Base-by-base conservation (phyloP, 2,113 vertebrate species). In the Brachyistius frenatus region DNA sequence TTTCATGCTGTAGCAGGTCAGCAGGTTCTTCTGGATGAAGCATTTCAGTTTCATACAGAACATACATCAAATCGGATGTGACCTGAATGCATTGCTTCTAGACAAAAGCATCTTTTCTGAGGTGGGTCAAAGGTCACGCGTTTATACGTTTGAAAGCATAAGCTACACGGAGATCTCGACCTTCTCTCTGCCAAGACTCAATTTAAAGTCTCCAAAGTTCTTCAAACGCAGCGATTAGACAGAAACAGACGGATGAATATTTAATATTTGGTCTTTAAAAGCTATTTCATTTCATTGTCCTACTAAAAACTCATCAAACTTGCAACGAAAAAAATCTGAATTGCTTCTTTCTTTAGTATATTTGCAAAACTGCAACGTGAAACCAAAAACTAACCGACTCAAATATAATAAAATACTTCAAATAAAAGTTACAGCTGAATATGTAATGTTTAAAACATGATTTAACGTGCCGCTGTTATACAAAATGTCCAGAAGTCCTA, bases 51-150 rank as follows among this genome's bases (percentile, higher is more conserved):
- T 55, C 66, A 73, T n/a, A 11, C 5, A 16, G 30, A 2, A 15
- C 3, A 1, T 3, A 66, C 15, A 9, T 44, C 9, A 33, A 4
- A 46, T 5, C 0, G 10, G 9, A 37, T 41, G 69, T 72, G 84
- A 81, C 72, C 84, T 69, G 36, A 57, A 72, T 80, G 37, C 16
- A 5, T n/a, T 0, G 44, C 60, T 55, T 50, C 33, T 49, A 30
- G 44, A 64, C 54, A 55, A 58, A 78, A 65, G 60, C 61, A 75
- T 81, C 78, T 77, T 76, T 84, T 50, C 16, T 23, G 1, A 80
- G 71, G 1, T 71, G 47, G 2, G 33, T 39, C 61, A 57, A 11
- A 86, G 37, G 31, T 66, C 54, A n/a, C 0, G 7, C 71, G 65
- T 55, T 77, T 10, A 11, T 1, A 32, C 4, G 52, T 75, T 0